Evolutionary conservation across 2,113 vertebrate species (phyloP).

Genomic region (Odobenus rosmarus): DNA sequence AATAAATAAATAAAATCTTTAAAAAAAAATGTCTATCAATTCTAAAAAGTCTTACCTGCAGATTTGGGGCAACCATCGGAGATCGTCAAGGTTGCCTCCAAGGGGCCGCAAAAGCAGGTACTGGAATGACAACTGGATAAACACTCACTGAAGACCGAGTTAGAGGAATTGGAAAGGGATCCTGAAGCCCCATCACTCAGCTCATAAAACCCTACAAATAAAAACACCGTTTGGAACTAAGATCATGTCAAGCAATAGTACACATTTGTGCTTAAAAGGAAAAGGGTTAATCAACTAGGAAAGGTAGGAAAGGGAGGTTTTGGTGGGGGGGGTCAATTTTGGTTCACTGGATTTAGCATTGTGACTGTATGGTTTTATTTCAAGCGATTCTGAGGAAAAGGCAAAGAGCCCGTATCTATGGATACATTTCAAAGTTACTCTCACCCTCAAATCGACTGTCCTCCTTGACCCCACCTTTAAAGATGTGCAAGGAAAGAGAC

Average conservation of each 20-base stretch:
- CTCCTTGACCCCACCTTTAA: conserved; percentile 38
- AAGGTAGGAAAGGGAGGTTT: conserved; percentile 21
- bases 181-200: conserved; percentile 94
- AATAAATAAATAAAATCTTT: too few relatives aligned
- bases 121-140: conserved; percentile 95
- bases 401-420: not conserved
- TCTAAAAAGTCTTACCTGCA: conserved; percentile 89
- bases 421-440: conserved; percentile 50
- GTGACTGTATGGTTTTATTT: conserved; percentile 14
- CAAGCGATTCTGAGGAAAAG: conserved; percentile 46
- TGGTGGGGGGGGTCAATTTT: not conserved
- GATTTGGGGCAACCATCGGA: conserved; percentile 92
- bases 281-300: conserved; percentile 53
- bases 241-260: conserved; percentile 72
- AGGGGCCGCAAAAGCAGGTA: conserved; percentile 93
- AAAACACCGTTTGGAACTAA: conserved; percentile 79
- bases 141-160: conserved; percentile 98
- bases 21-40: not conserved
- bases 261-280: conserved; percentile 42
- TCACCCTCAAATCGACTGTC: conserved; percentile 35
- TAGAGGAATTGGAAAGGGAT: conserved; percentile 97
- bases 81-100: conserved; percentile 91
- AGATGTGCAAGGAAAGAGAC: conserved; percentile 51
- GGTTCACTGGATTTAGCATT: conserved; percentile 35
- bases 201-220: conserved; percentile 95